phyloP scores from a whole-genome alignment of 2,113 vertebrate species.

The Caranx melampygus region DNA sequence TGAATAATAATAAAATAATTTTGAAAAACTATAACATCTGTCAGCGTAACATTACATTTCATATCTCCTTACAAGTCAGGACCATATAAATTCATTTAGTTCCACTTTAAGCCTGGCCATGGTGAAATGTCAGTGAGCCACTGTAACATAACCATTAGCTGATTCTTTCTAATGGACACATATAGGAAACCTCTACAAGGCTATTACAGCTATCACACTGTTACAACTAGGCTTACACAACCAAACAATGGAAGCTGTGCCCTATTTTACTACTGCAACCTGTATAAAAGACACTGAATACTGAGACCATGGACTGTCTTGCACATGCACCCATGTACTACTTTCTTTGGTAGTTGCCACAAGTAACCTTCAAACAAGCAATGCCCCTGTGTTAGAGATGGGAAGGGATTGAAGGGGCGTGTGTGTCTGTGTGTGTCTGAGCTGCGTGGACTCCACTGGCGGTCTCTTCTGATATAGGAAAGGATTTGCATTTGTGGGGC shows the following conservation, averaged over 20 bases:
- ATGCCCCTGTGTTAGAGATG: slow-evolving; percentile 11
- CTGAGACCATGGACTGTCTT: not conserved
- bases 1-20: too few relatives aligned
- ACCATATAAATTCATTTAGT: not conserved
- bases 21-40: too few relatives aligned
- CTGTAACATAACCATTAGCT: not conserved
- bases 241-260: not conserved
- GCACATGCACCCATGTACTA: slow-evolving; percentile 1
- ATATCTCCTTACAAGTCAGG: not conserved
- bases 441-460: slow-evolving; percentile 38
- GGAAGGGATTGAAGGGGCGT: slow-evolving; percentile 1
- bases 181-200: too few relatives aligned
- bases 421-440: slow-evolving; percentile 15
- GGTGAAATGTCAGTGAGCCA: not conserved
- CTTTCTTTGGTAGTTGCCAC: slow-evolving; percentile 37
- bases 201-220: too few relatives aligned
- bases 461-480: slow-evolving; percentile 60
- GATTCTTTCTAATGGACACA: not conserved
- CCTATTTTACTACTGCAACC: not conserved
- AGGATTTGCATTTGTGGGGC: slow-evolving; percentile 77
- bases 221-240: too few relatives aligned
- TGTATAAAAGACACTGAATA: slow-evolving; percentile 6
- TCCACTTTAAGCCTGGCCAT: not conserved
- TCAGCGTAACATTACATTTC: too few relatives aligned
- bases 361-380: slow-evolving; percentile 61